Base-by-base conservation (phyloP, 2,113 vertebrate species). In the Polypterus senegalus region DNA sequence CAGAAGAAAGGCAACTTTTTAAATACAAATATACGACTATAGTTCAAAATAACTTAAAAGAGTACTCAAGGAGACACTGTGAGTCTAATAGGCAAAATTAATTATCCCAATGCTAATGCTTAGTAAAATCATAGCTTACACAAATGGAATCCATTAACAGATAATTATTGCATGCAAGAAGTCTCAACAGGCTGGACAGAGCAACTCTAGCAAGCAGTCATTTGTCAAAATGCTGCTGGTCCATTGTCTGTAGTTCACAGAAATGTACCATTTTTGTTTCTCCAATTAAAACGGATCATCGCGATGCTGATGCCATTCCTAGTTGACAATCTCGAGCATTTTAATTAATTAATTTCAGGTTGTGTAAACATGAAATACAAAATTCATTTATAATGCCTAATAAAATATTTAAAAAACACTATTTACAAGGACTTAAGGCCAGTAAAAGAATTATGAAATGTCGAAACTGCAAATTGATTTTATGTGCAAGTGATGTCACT, bases 261-360 rank as follows among this genome's bases (percentile, higher is more conserved):
- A 74, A 75, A 73, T 69, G 67, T 76, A 67, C 66, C 69, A 75
- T 77, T 77, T 82, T 81, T 76, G 74, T 78, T 77, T 73, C 74
- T 80, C 70, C 69, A 75, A 81, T 82, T 78, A 81, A 80, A 79
- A 74, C 65, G 67, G 77, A 79, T 73, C 76, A 79, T 76, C 70
- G 27, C 72, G 70, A 70, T 70, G 70, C 69, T 68, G 59, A 54
- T 58, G 9, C 67, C 49, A 68, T 80, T 77, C 79, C 80, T 27
- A 74, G 67, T 69, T 74, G 77, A 62, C 72, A 76, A 77, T 74
- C 66, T 70, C 71, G 68, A 74, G 73, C 74, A 78, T 77, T 73
- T 58, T 72, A 57, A 67, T 80, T 82, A 82, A 79, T 80, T 81
- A 75, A 82, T 79, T 76, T 80, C 74, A 70, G 72, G 79, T 79